A percentile compares a stretch with the other conserved stretches of the same genome.
These are phyloP conservation scores for Pardosa pseudoannulata DNA, from an alignment of 2,888 invertebrate species.

Conservation along the genomic window DNA sequence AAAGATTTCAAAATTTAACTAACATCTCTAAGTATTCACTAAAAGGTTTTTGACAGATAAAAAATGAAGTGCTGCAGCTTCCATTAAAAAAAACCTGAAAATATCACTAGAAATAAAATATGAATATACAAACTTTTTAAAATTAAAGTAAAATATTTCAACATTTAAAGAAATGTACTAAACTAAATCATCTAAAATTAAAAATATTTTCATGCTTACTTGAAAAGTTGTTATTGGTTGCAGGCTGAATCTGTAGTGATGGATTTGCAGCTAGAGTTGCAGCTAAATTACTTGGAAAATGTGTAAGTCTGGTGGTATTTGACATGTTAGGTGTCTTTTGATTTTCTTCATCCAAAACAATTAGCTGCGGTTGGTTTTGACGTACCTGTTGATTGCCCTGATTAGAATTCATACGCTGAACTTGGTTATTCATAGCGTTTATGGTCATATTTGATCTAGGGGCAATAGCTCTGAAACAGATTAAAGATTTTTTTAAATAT, in stretches of 20 bases:
- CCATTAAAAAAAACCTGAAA: no score
- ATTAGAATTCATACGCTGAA: conserved; percentile 19
- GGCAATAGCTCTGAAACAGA: conserved; percentile 42
- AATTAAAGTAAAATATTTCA: no score
- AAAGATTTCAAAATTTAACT: no score
- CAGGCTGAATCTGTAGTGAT: conserved; percentile 61
- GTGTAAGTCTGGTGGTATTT: conserved; percentile 65
- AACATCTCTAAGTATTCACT: no score
- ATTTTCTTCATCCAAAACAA: conserved; percentile 61
- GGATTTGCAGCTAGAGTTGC: conserved; percentile 50
- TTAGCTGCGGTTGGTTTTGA: conserved; percentile 48
- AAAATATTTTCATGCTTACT: conserved; percentile 38
- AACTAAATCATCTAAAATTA: no score
- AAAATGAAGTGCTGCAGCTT: no score
- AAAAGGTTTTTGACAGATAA: no score
- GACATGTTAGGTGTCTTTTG: conserved; percentile 66
- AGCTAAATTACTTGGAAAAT: conserved; percentile 56
- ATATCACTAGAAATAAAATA: no score
- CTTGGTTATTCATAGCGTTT: conserved; percentile 29
- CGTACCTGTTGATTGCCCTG: conserved; percentile 7
- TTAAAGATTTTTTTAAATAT: no score
- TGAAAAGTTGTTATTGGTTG: conserved; percentile 52
- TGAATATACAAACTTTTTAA: no score
- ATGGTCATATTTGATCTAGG: conserved; percentile 42
- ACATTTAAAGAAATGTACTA: no score